Evolutionary conservation across 92 coral and sea anemone genomes (phyloP).

Genomic region (Porites lobata): DNA sequence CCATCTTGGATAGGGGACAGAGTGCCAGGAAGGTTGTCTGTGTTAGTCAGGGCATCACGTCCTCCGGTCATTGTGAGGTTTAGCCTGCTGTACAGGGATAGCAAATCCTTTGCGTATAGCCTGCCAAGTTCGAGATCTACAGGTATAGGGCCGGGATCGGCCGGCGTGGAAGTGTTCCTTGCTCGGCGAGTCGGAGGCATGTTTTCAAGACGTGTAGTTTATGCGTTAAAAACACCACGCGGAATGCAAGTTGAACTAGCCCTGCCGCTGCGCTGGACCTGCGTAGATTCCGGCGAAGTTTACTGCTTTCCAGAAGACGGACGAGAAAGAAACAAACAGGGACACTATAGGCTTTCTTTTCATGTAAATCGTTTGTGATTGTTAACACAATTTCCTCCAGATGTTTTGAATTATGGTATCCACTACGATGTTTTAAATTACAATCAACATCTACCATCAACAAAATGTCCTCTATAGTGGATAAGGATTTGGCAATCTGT

Average conservation of each 20-base stretch:
- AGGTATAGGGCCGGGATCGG: neutral
- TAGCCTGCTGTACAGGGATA: neutral
- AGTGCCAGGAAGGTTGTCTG: neutral
- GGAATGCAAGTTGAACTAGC: neutral
- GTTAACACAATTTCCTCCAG: too few species aligned
- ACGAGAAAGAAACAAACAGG: neutral
- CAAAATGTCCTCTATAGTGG: too few species aligned
- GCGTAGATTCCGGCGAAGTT: neutral
- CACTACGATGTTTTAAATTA: too few species aligned
- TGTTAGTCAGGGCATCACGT: slow-evolving; percentile 3
- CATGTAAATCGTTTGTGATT: too few species aligned
- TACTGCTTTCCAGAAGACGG: slow-evolving; percentile 1
- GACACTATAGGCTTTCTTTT: too few species aligned
- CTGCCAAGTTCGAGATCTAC: slow-evolving; percentile 8
- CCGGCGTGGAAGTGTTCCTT: neutral
- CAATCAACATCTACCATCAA: too few species aligned
- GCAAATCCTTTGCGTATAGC: neutral
- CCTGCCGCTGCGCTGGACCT: neutral
- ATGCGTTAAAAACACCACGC: neutral
- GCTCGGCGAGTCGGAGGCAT: neutral
- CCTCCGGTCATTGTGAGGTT: slow-evolving; percentile 5
- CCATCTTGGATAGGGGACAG: too few species aligned
- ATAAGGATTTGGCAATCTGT: too few species aligned
- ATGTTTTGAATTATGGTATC: too few species aligned
- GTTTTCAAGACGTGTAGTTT: neutral